A percentile compares a stretch with the other conserved stretches of the same genome.
These are phyloP conservation scores for Gymnothorax javanicus DNA, from an alignment of 2,797 vertebrate species.

Conservation along the genomic window DNA sequence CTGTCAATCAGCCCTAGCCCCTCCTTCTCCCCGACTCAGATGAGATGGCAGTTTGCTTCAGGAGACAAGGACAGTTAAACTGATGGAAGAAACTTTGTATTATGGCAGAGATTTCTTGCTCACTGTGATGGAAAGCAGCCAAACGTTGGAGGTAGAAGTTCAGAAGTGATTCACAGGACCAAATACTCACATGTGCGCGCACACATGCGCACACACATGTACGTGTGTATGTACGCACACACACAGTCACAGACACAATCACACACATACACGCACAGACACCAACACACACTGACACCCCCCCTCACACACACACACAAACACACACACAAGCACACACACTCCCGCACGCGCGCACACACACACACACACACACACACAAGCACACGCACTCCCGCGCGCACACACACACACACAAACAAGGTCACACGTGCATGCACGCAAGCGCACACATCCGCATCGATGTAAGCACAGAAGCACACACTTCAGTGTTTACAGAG, in stretches of 20 bases:
- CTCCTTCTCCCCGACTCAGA: conserved; percentile 65
- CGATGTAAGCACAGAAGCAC: too few relatives aligned
- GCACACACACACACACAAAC: too few relatives aligned
- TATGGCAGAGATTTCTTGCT: conserved; percentile 79
- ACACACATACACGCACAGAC: too few relatives aligned
- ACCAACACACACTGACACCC: too few relatives aligned
- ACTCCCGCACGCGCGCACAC: too few relatives aligned
- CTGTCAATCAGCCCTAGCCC: conserved; percentile 71
- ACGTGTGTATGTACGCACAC: background rate
- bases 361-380: too few relatives aligned
- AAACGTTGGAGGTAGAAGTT: background rate
- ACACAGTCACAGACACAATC: too few relatives aligned
- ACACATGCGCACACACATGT: background rate
- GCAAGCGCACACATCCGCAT: background rate
- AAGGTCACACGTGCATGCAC: background rate
- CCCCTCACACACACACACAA: too few relatives aligned
- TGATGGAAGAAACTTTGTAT: conserved; percentile 85
- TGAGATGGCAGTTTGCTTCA: conserved; percentile 76
- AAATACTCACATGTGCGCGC: conserved; percentile 7
- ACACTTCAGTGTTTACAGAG: background rate
- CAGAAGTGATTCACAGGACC: background rate
- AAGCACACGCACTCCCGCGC: too few relatives aligned
- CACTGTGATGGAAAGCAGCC: background rate
- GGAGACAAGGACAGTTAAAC: conserved; percentile 76
- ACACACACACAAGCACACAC: too few relatives aligned